These are phyloP conservation scores for Rhadinocentrus ornatus DNA, from an alignment of 2,797 vertebrate species.

Conservation along the genomic window DNA sequence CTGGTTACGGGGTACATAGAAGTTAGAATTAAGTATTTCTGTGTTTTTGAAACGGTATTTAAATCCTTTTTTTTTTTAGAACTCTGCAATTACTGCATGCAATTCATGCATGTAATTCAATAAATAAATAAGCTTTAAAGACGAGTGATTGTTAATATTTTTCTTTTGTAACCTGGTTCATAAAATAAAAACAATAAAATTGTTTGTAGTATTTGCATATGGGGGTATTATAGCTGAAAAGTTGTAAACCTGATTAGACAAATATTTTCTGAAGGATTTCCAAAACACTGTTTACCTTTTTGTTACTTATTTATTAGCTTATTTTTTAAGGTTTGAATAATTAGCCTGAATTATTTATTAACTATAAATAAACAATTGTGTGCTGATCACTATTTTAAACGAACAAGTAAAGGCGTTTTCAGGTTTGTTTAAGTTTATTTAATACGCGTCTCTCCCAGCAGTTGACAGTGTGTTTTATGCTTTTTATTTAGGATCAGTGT, in stretches of 20 bases:
- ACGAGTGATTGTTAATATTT: neutral
- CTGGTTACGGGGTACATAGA: neutral
- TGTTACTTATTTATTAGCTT: too few species aligned
- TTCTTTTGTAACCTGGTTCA: neutral
- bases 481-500: neutral
- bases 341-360: neutral
- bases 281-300: neutral
- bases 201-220: neutral
- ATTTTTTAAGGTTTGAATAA: neutral
- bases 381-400: neutral
- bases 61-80: neutral
- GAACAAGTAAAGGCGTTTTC: neutral
- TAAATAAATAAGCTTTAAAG: neutral
- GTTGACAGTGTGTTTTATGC: neutral
- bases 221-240: too few species aligned
- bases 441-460: neutral
- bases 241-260: too few species aligned
- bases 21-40: neutral
- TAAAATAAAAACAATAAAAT: neutral
- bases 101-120: neutral
- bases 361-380: neutral
- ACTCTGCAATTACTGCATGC: neutral
- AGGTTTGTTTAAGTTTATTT: neutral
- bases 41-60: constrained; percentile 1
- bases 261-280: neutral